Conservation (phyloP, 2,113 vertebrate species). For the Onychostoma macrolepis region DNA sequence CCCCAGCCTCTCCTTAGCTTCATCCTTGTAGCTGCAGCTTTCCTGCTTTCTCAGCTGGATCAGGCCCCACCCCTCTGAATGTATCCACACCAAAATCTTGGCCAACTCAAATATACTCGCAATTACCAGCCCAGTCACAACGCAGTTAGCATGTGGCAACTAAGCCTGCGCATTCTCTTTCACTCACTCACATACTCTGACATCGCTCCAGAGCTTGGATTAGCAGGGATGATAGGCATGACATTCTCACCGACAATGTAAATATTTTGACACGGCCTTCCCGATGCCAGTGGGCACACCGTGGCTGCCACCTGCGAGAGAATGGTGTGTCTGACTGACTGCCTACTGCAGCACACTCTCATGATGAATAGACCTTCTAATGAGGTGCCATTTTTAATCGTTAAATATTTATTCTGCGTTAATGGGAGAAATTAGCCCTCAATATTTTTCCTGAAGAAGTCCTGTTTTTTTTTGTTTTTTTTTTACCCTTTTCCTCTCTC, state of each 20-base stretch:
- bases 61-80: background rate
- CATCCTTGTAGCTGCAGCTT: conserved; percentile 15
- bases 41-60: conserved; percentile 45
- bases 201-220: conserved; percentile 11
- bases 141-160: background rate
- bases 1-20: background rate
- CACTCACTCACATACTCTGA: conserved; percentile 4
- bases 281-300: background rate
- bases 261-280: conserved; percentile 43
- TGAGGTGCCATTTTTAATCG: conserved; percentile 51
- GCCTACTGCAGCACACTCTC: background rate
- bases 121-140: conserved; percentile 19
- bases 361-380: conserved; percentile 29
- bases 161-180: conserved; percentile 3
- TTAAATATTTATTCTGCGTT: conserved; percentile 57
- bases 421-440: conserved; percentile 47
- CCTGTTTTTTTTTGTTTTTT: too few relatives aligned
- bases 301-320: background rate
- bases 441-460: conserved; percentile 14
- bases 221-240: conserved; percentile 1
- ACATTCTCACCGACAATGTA: conserved; percentile 27
- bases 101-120: background rate
- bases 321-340: conserved; percentile 13
- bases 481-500: background rate
- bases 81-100: conserved; percentile 14